Evolutionary conservation across 2,113 vertebrate species (phyloP), one percentile per base, ranked within the genome.

Genomic region (Cyanistes caeruleus): DNA sequence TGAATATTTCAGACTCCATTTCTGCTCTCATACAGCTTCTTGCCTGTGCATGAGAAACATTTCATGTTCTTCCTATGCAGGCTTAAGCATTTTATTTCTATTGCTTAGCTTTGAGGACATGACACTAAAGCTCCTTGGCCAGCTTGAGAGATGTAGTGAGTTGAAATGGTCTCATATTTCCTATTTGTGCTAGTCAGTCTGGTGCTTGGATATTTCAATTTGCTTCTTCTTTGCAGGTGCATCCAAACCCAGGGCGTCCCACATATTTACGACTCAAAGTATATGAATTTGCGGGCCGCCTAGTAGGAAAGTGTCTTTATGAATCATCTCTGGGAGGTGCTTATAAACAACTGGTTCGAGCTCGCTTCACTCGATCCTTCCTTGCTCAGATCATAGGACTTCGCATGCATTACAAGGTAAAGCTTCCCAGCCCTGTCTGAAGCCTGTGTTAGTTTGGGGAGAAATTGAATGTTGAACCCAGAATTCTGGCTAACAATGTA

Each of bases 371-470:
- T 18, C 98, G 99, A 17, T 99, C 99, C 56, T 99, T 99, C 96
- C 98, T 99, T 98, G 99, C 99, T 72, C 99, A 99, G 97, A 99
- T 99, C 95, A 99, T 99, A 90, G 99, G 99, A 90, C 98, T 99
- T 24, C 98, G 99, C 49, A 99, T 99, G 99, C 99, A 99, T 97
- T 99, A 99, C 92, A 99, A 99, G 99, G 99, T 99, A 98, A 96
- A 39, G 46, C 44, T 33, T 63, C 49, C 44, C 86, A 69, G 68
- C 31, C 30, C 55, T 62, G 31, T 31, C 63, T 77, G 55, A 59
- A 78, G 15, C 63, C 13, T 91, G 15, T 78, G 11, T 43, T 88
- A 20, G 22, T 64, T 19, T 84, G 41, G 39, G 43, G 19, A n/a
- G 23, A 86, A 51, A 41, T 41, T 63, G 53, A 87, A 53, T 2